Conservation (phyloP, 2,888 invertebrate genomes). For the Lutraria lutraria region DNA sequence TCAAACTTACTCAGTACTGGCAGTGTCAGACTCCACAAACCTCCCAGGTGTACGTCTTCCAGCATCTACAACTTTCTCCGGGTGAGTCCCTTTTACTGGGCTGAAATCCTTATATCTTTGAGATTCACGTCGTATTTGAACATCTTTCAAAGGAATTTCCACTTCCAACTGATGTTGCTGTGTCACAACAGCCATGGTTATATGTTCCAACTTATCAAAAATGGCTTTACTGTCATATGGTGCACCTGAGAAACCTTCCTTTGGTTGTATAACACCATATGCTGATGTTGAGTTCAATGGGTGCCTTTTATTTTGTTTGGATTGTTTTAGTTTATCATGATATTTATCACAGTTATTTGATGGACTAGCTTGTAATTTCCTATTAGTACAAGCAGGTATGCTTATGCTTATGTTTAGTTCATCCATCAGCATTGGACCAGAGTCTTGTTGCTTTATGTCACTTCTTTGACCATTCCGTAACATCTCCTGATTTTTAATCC, state of each 20-base stretch:
- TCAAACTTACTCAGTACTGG: conserved; percentile 47
- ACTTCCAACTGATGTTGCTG: conserved; percentile 55
- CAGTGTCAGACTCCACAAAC: conserved; percentile 18
- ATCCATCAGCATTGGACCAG: conserved; percentile 59
- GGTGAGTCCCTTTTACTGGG: not conserved
- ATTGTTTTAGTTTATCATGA: conserved; percentile 62
- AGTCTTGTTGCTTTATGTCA: not conserved
- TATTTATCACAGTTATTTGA: conserved; percentile 58
- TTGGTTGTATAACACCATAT: conserved; percentile 27
- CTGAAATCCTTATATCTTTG: not conserved
- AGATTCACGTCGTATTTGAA: not conserved
- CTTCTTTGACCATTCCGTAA: not conserved
- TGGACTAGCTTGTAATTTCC: conserved; percentile 24
- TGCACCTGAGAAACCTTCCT: not conserved
- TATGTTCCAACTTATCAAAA: conserved; percentile 51
- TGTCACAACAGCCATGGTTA: conserved; percentile 46
- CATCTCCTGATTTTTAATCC: conserved; percentile 64
- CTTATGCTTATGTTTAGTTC: conserved; percentile 62
- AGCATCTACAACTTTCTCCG: not conserved
- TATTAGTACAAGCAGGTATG: conserved; percentile 25
- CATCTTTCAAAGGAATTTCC: conserved; percentile 53
- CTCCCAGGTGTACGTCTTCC: not conserved
- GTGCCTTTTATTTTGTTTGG: conserved; percentile 28
- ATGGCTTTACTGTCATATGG: conserved; percentile 23
- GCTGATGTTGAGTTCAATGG: conserved; percentile 29